phyloP scores from a whole-genome alignment of 2,888 invertebrate species.

The Folsomia manolachei region DNA sequence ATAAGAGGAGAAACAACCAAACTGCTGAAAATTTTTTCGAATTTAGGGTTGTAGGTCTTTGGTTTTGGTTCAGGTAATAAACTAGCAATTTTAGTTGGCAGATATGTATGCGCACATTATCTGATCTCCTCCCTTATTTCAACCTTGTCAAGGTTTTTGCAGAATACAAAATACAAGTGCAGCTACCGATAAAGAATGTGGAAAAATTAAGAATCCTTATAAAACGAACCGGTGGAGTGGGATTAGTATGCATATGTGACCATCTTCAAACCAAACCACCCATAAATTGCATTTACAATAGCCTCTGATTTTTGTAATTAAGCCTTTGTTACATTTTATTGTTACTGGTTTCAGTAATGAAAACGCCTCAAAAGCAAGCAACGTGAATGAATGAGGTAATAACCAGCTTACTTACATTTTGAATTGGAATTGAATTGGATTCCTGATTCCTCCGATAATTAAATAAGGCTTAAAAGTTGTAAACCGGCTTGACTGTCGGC shows the following conservation, averaged over 20 bases:
- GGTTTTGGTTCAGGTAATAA: background rate
- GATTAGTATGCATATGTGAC: too few species aligned
- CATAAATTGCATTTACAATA: background rate
- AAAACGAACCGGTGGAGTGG: too few species aligned
- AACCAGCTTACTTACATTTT: background rate
- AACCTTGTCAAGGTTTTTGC: background rate
- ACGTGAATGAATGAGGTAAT: background rate
- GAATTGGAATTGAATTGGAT: background rate
- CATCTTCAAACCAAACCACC: background rate
- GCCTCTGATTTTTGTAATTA: background rate
- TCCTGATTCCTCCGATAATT: background rate
- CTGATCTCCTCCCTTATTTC: too few species aligned
- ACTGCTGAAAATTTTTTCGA: background rate
- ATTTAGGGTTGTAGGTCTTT: background rate
- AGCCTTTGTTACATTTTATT: too few species aligned
- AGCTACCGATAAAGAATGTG: background rate
- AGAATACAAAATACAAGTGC: background rate
- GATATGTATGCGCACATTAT: too few species aligned
- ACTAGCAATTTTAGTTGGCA: background rate
- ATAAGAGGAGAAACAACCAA: background rate
- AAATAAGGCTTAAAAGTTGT: background rate
- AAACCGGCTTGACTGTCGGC: background rate
- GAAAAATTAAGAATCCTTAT: too few species aligned
- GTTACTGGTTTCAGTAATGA: background rate
- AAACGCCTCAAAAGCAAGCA: too few species aligned